These are phyloP conservation scores for Pterocles burchelli DNA, from an alignment of 2,113 vertebrate genomes.

Conservation along the genomic window DNA sequence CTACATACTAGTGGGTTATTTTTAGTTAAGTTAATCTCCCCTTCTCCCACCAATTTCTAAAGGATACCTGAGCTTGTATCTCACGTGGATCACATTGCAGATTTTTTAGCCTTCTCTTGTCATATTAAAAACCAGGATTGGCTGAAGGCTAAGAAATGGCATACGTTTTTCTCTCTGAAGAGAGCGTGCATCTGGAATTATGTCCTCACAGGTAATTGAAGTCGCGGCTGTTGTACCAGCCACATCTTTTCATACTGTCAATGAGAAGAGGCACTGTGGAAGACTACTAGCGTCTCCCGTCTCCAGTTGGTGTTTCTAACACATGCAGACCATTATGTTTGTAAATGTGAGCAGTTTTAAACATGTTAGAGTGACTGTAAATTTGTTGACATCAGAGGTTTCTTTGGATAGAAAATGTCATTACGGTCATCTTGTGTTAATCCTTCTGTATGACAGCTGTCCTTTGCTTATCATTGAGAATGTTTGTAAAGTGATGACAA, in stretches of 20 bases:
- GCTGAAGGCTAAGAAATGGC: neutral
- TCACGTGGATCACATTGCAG: neutral
- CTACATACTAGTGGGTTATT: neutral
- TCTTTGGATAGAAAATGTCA: neutral
- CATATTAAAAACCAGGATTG: neutral
- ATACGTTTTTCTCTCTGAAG: neutral
- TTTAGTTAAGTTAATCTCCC: constrained; percentile 13
- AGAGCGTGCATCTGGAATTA: neutral
- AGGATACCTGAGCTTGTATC: neutral
- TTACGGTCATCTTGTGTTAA: neutral
- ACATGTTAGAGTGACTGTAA: neutral
- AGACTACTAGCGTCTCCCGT: neutral
- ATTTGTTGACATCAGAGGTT: neutral
- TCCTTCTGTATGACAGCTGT: neutral
- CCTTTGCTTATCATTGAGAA: neutral
- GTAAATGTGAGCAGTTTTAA: neutral
- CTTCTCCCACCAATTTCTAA: neutral
- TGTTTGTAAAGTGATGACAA: neutral
- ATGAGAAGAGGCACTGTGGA: neutral
- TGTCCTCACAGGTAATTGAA: neutral
- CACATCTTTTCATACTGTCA: neutral
- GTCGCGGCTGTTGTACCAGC: neutral
- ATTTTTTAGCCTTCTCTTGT: neutral
- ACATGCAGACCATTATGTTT: neutral
- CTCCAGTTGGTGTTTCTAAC: neutral